A percentile compares a stretch with the other conserved stretches of the same genome.
These are phyloP conservation scores for zebrafish (Danio rerio) DNA, from an alignment of 2,113 vertebrate genomes.

Conservation along the genomic window GRCz12tu NC_133193.1:52595001-52595500, in stretches of 20 bases:
- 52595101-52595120: slow-evolving; percentile 57
- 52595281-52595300: no score
- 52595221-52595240: slow-evolving; percentile 20
- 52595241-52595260: background rate
- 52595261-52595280: background rate
- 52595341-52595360: no score
- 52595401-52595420: no score
- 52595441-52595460: no score
- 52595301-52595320: background rate
- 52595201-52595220: slow-evolving; percentile 13
- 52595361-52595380: no score
- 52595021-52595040: slow-evolving; percentile 39
- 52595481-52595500: no score
- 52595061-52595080: slow-evolving; percentile 49
- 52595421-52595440: no score
- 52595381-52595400: no score
- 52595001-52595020: slow-evolving; percentile 28
- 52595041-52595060: slow-evolving; percentile 53
- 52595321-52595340: no score
- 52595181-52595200: background rate
- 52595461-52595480: no score
- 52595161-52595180: background rate
- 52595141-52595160: background rate
- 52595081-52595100: slow-evolving; percentile 48
- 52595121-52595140: slow-evolving; percentile 37